A percentile compares a stretch with the other conserved stretches of the same genome.
phyloP scores from a whole-genome alignment of 2,888 invertebrate genomes.

The Papilio elwesi region DNA sequence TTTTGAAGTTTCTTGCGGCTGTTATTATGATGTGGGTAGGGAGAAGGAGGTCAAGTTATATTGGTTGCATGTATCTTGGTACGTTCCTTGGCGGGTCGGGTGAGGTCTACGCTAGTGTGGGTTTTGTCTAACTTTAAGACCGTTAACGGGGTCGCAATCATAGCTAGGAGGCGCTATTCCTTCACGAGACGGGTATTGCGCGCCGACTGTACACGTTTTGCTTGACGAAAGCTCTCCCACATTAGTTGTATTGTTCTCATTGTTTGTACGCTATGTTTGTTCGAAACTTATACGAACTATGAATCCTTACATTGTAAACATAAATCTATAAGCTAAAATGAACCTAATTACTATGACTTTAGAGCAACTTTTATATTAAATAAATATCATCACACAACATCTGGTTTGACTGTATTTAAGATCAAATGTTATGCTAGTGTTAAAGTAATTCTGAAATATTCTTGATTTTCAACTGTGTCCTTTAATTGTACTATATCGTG shows the following conservation, averaged over 20 bases:
- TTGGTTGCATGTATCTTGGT: conserved; percentile 64
- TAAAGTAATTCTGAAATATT: no score
- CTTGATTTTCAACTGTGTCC: no score
- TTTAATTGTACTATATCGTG: no score
- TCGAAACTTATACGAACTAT: conserved; percentile 26
- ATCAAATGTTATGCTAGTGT: no score
- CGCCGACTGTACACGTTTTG: conserved; percentile 66
- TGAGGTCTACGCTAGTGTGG: conserved; percentile 61
- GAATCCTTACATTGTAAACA: background rate
- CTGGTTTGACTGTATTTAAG: no score
- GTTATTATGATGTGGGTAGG: conserved; percentile 48
- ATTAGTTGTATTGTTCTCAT: conserved; percentile 60
- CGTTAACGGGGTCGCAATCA: conserved; percentile 82
- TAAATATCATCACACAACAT: no score
- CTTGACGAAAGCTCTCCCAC: conserved; percentile 62
- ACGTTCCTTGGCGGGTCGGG: conserved; percentile 67
- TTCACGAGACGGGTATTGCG: conserved; percentile 78
- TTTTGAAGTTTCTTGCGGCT: conserved; percentile 49
- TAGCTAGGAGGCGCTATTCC: conserved; percentile 74
- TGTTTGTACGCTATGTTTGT: conserved; percentile 36
- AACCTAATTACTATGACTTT: background rate
- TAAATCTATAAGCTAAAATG: background rate
- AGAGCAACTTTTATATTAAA: background rate
- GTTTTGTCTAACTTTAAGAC: conserved; percentile 78
- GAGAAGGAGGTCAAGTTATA: conserved; percentile 52